phyloP scores from a whole-genome alignment of 1,140 invertebrate genomes.

The Drosophila asahinai region DNA sequence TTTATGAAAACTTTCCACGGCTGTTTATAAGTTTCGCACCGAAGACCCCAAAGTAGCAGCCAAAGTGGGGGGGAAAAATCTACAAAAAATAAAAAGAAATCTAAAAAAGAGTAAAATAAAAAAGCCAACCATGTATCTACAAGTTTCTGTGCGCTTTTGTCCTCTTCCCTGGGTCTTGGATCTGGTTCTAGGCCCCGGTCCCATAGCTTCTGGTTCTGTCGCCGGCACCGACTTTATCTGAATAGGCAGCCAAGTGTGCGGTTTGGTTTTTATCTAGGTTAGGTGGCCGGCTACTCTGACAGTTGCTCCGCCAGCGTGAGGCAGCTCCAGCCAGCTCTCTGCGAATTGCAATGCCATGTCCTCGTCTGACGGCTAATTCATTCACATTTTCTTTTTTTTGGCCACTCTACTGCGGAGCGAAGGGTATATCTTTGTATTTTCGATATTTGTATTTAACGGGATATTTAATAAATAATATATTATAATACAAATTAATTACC shows the following conservation, averaged over 20 bases:
- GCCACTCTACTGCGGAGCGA: slow-evolving; percentile 3
- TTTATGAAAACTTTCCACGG: slow-evolving; percentile 78
- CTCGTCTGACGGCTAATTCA: slow-evolving; percentile 69
- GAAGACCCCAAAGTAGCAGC: slow-evolving; percentile 31
- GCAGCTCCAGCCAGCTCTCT: slow-evolving; percentile 23
- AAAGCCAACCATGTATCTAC: slow-evolving; percentile 62
- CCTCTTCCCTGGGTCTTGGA: slow-evolving; percentile 54
- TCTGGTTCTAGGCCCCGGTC: slow-evolving; percentile 19
- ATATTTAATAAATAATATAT: neutral
- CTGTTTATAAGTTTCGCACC: slow-evolving; percentile 74
- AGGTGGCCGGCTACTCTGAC: slow-evolving; percentile 43
- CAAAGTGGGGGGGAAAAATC: neutral
- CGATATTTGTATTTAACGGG: neutral
- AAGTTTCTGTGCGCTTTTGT: slow-evolving; percentile 74
- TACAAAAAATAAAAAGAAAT: slow-evolving; percentile 13
- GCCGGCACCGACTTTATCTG: slow-evolving; percentile 42
- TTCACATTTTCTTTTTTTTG: slow-evolving; percentile 62
- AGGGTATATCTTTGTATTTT: neutral
- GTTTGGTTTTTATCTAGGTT: slow-evolving; percentile 74
- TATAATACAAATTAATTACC: neutral
- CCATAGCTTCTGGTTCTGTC: slow-evolving; percentile 39
- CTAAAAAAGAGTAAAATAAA: slow-evolving; percentile 19
- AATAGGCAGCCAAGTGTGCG: slow-evolving; percentile 78
- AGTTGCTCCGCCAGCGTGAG: slow-evolving; percentile 12
- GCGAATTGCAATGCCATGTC: slow-evolving; percentile 54